Base-by-base conservation (phyloP, 2,888 invertebrate species). In the Trichogramma dendrolimi region DNA sequence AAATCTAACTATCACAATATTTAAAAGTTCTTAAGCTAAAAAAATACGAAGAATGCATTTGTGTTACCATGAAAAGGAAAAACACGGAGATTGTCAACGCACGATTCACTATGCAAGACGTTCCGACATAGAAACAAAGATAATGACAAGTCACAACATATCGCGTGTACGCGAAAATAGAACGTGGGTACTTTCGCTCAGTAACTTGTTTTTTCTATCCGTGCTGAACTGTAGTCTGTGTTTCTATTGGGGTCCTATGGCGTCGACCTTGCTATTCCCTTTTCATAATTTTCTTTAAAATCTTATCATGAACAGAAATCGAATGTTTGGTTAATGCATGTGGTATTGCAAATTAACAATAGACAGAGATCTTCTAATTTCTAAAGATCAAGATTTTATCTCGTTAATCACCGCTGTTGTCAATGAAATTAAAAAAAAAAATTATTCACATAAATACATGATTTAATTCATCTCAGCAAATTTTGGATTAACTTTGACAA, bases 101-200 rank as follows among this genome's bases (percentile, higher is more conserved):
- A 27, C 27, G 27, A 27, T 27, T 27, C 27, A 3, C 27, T 27
- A 27, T 27, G 27, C 27, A 27, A 27, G 27, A 27, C 27, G 3
- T 27, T 27, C 27, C 27, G 27, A 27, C 27, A 2, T 27, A 27
- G 14, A 5, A 49, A 49, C 53, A 58, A 59, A 57, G n/a, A 62
- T 55, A 60, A 60, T 58, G 44, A 63, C 56, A 47, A 56, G 40
- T 47, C 50, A 27, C 27, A 27, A 27, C 27, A 40, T 14, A 50
- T 55, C 39, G 50, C 42, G 52, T 62, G 62, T 74, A 71, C 72
- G 74, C 67, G 67, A 69, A 74, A 75, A 71, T 74, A 66, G 78
- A 72, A 78, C 78, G 77, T 77, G 78, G 75, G 77, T 73, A 77
- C 70, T 72, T 76, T 74, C 68, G 67, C 66, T 67, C 60, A 64